A percentile compares a stretch with the other conserved stretches of the same genome.
Conservation (phyloP, 2,888 invertebrate species). For the Callosobruchus maculatus region DNA sequence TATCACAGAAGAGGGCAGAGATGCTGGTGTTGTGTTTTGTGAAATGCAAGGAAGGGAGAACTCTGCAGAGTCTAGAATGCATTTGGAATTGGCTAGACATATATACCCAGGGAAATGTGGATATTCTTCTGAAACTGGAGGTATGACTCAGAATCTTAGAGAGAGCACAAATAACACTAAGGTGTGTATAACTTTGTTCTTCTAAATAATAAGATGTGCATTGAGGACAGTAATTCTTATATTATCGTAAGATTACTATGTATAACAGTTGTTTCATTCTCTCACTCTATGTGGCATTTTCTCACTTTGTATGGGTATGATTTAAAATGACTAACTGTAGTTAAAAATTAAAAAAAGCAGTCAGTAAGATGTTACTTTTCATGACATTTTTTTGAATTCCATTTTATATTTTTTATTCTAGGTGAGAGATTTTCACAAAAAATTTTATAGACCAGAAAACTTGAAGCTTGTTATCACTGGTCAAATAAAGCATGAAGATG, state of each 20-base stretch:
- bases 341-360: no score
- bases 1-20: conserved; percentile 80
- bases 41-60: conserved; percentile 90
- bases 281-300: no score
- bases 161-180: conserved; percentile 77
- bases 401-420: conserved; percentile 40
- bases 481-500: conserved; percentile 68
- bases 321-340: no score
- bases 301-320: no score
- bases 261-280: no score
- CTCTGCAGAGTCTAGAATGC: conserved; percentile 68
- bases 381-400: no score
- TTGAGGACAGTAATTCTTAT: no score
- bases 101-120: conserved; percentile 81
- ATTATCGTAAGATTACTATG: no score
- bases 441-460: conserved; percentile 88
- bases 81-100: conserved; percentile 61
- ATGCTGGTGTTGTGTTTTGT: conserved; percentile 93
- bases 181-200: conserved; percentile 57
- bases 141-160: conserved; percentile 78
- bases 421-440: conserved; percentile 76
- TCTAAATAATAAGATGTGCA: no score
- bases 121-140: conserved; percentile 82
- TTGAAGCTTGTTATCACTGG: conserved; percentile 80
- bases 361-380: no score